These are phyloP conservation scores for Sinotaia quadrata DNA, from an alignment of 2,888 invertebrate genomes.

Conservation along the genomic window DNA sequence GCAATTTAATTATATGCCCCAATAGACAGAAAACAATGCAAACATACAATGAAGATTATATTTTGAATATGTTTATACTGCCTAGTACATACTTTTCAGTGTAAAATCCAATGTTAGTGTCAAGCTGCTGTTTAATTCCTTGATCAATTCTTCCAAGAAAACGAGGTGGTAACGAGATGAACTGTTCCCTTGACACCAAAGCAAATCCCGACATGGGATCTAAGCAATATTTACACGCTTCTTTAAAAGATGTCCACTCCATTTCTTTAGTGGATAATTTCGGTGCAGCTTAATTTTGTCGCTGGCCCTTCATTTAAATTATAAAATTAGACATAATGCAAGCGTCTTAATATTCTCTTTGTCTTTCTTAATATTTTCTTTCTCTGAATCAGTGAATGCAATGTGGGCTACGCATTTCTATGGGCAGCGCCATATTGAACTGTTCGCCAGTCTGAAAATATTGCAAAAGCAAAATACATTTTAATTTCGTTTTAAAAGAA, in stretches of 20 bases:
- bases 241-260: slow-evolving; percentile 27
- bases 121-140: slow-evolving; percentile 45
- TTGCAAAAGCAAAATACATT: too few species aligned
- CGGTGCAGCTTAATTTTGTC: background rate
- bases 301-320: too few species aligned
- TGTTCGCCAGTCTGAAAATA: background rate
- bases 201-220: slow-evolving; percentile 43
- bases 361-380: too few species aligned
- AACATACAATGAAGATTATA: too few species aligned
- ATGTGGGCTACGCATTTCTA: background rate
- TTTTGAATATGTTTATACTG: background rate
- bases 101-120: slow-evolving; percentile 38
- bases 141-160: slow-evolving; percentile 40
- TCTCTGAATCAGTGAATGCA: too few species aligned
- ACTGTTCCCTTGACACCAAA: slow-evolving; percentile 33
- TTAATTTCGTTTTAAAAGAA: too few species aligned
- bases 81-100: slow-evolving; percentile 40
- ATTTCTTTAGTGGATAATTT: background rate
- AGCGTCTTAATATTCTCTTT: too few species aligned
- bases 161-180: slow-evolving; percentile 46
- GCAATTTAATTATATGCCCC: too few species aligned
- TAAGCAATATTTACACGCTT: slow-evolving; percentile 33
- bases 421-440: slow-evolving; percentile 17
- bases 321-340: too few species aligned
- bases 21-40: too few species aligned